phyloP scores from a whole-genome alignment of 64 coral and sea anemone genomes.

The Montipora efflorescens region DNA sequence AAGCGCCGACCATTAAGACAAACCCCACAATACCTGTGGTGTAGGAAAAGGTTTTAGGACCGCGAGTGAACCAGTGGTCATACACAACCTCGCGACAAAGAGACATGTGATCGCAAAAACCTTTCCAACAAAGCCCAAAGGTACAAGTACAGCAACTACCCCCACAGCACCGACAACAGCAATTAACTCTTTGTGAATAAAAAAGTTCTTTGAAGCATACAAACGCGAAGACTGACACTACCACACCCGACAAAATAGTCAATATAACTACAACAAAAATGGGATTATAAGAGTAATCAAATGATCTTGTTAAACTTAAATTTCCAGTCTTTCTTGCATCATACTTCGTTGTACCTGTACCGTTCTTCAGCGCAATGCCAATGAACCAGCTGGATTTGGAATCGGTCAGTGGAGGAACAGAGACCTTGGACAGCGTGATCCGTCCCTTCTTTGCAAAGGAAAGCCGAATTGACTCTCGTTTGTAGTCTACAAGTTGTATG shows the following conservation, averaged over 20 bases:
- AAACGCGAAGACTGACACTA: not conserved
- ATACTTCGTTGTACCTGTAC: not conserved
- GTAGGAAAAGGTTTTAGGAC: conserved; percentile 68
- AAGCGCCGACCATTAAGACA: conserved; percentile 65
- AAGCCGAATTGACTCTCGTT: conserved; percentile 31
- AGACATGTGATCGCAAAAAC: too few species aligned
- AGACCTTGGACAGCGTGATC: conserved; percentile 74
- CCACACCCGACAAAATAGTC: too few species aligned
- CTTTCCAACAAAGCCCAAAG: conserved; percentile 34
- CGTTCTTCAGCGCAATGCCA: conserved; percentile 24
- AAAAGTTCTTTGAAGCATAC: too few species aligned
- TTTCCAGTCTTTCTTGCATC: not conserved
- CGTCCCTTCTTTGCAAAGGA: conserved; percentile 65
- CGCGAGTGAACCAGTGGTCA: conserved; percentile 61
- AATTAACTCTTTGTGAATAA: too few species aligned
- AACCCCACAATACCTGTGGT: conserved; percentile 73
- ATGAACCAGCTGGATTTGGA: conserved; percentile 46
- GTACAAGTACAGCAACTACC: too few species aligned
- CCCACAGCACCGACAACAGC: too few species aligned
- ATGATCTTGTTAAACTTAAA: conserved; percentile 22
- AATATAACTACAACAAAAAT: conserved; percentile 7
- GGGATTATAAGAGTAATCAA: conserved; percentile 54
- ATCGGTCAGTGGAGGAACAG: conserved; percentile 58
- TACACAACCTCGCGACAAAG: too few species aligned
- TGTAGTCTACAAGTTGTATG: conserved; percentile 2